Base-by-base conservation (phyloP, 2,888 invertebrate species). In the Octonoba sinensis region DNA sequence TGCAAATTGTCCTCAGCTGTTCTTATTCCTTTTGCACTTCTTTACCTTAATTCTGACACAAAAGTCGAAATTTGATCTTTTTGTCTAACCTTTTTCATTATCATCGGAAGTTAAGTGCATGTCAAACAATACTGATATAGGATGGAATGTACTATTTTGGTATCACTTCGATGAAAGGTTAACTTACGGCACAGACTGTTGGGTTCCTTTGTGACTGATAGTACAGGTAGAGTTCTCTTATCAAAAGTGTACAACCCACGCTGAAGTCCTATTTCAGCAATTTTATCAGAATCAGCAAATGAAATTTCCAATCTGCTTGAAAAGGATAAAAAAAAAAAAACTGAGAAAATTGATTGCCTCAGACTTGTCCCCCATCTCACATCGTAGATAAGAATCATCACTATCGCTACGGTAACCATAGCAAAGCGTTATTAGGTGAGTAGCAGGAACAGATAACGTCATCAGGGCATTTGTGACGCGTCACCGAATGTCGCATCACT, bases 371-470 rank as follows among this genome's bases (percentile, higher is more conserved):
- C 27, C 46, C 18, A 27, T 3, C 22, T 27, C 24, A 27, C 16
- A 16, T 27, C 24, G 24, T 16, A 16, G 73, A 81, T 73, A 73
- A 73, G 69, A 81, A 81, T 73, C 69, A 54, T 49, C 70, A 70
- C 20, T 81, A 81, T 81, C 73, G 49, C 56, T 56, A 69, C 79
- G 79, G 79, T 81, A 81, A 81, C 79, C 79, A 81, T 73, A 81
- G 79, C 79, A 81, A 81, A 81, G 64, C 62, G 62, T 62, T 81
- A 81, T 81, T 81, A 81, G 73, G 79, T 73, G 79, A 67, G 79
- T 62, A 62, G 46, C 47, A 73, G 49, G 59, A 73, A 69, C 54
- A 56, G 73, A 81, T 81, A 81, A 73, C 67, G 73, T 57, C 73
- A 62, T 72, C 57, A 44, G 11, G 54, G 59, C 69, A 73, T 69